Evolutionary conservation across 2,113 vertebrate species (phyloP).

Genomic region (Pygoscelis adeliae): DNA sequence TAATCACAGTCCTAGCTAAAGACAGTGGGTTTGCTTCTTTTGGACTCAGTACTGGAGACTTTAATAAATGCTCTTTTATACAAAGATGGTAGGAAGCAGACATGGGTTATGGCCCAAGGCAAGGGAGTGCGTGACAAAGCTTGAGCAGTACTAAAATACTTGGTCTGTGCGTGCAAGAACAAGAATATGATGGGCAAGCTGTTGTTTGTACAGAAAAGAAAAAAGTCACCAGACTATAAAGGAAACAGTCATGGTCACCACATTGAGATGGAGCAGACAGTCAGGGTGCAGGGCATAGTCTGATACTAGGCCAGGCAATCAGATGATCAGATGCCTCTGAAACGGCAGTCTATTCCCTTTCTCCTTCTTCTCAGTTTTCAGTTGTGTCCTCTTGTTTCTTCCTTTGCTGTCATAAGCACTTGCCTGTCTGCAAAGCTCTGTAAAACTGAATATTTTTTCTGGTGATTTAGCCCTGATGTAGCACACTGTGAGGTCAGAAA

Average conservation of each 20-base stretch:
- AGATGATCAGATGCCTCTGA: not conserved
- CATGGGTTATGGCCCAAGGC: not conserved
- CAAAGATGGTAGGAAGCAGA: not conserved
- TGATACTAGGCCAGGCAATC: not conserved
- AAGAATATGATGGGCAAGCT: not conserved
- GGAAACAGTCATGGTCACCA: not conserved
- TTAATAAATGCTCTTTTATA: not conserved
- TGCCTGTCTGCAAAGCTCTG: not conserved
- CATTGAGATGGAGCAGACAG: not conserved
- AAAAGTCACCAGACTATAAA: not conserved
- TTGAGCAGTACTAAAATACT: not conserved
- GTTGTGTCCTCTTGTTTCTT: not conserved
- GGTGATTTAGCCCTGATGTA: not conserved
- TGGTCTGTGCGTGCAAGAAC: not conserved
- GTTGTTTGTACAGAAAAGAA: not conserved
- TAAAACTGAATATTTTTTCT: not conserved
- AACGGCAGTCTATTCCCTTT: not conserved
- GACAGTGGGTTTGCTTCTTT: not conserved
- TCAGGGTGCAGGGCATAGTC: not conserved
- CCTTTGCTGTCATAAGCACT: not conserved
- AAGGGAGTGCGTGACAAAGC: not conserved
- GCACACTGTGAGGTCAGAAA: not conserved
- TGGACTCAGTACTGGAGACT: not conserved
- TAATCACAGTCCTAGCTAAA: not conserved
- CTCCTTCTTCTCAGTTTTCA: not conserved